These are phyloP conservation scores for Labroides dimidiatus DNA, from an alignment of 2,797 vertebrate genomes.

Conservation along the genomic window DNA sequence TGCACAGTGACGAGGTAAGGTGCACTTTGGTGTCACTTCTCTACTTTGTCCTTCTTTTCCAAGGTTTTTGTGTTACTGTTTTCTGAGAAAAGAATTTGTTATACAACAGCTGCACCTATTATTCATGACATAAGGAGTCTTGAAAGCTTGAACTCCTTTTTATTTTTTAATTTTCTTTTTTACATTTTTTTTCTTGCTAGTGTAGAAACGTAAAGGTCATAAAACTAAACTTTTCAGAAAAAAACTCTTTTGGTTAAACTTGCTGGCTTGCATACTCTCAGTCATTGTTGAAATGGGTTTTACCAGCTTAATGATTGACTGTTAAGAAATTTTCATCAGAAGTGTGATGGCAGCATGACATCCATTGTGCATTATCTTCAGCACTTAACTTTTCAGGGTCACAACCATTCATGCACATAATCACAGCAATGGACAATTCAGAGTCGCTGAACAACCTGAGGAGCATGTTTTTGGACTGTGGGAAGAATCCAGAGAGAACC, in stretches of 20 bases:
- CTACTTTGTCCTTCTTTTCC: slow-evolving; percentile 11
- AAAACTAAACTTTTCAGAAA: neutral
- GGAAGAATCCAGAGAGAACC: no score
- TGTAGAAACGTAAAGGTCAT: neutral
- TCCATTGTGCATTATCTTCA: no score
- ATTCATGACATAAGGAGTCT: neutral
- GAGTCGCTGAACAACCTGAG: no score
- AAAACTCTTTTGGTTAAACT: neutral
- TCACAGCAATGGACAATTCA: no score
- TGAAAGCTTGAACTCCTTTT: neutral
- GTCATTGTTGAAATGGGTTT: no score
- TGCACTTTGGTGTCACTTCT: neutral
- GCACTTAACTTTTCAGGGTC: no score
- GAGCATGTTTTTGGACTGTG: no score
- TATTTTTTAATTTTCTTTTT: neutral
- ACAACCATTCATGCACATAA: no score
- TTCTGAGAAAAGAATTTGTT: neutral
- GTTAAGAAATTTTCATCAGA: no score
- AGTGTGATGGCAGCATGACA: no score
- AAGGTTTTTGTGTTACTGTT: slow-evolving; percentile 45
- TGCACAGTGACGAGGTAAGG: neutral
- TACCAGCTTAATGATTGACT: no score
- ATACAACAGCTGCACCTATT: neutral
- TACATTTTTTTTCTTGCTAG: neutral
- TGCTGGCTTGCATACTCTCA: neutral